Evolutionary conservation across 1,140 invertebrate species (phyloP).

Genomic region (Pseudomyrmex concolor): DNA sequence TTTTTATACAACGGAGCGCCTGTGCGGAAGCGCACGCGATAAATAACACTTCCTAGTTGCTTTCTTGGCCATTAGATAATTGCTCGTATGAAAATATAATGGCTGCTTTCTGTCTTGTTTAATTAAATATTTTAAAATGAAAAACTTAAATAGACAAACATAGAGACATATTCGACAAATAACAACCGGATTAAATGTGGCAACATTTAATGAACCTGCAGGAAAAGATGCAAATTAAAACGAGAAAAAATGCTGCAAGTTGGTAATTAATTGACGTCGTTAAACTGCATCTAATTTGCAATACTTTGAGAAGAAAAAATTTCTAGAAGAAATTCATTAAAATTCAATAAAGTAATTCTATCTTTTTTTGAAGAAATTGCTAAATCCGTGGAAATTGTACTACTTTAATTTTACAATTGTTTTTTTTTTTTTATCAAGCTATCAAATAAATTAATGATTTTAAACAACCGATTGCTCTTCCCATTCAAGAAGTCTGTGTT

Average conservation of each 20-base stretch:
- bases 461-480: not conserved
- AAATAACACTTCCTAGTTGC: not conserved
- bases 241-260: too few relatives aligned
- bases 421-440: not conserved
- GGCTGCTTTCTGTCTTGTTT: not conserved
- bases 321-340: too few relatives aligned
- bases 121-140: not conserved
- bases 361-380: too few relatives aligned
- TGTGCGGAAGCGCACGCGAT: not conserved
- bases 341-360: not conserved
- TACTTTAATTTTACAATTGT: not conserved
- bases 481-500: not conserved
- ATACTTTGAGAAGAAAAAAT: not conserved
- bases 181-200: not conserved
- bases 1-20: constrained; percentile 11
- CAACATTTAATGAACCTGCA: not conserved
- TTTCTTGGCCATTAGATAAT: not conserved
- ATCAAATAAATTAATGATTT: not conserved
- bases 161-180: not conserved
- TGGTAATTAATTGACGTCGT: not conserved
- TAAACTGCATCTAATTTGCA: not conserved
- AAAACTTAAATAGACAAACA: not conserved
- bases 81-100: not conserved
- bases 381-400: not conserved
- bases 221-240: too few relatives aligned